Percentiles rank a stretch among this genome's conserved stretches.
phyloP scores from a whole-genome alignment of 2,113 vertebrate genomes.

The Carlito syrichta region DNA sequence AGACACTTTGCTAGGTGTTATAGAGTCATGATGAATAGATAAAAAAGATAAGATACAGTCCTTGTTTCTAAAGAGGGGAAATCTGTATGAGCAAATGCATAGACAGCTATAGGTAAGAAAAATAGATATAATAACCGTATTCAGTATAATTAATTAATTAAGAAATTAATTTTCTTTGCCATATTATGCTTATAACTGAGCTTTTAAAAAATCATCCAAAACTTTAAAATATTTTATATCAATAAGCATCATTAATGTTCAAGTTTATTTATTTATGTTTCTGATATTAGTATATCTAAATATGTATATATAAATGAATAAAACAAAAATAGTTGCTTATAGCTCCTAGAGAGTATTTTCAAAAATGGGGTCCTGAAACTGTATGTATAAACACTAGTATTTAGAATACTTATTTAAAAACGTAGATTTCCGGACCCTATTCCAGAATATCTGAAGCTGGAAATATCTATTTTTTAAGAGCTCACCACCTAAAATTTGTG shows the following conservation, averaged over 20 bases:
- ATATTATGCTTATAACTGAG: background rate
- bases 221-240: background rate
- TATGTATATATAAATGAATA: background rate
- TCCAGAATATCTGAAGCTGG: background rate
- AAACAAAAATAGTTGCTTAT: background rate
- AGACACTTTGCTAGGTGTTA: background rate
- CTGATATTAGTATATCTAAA: background rate
- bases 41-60: background rate
- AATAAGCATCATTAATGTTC: background rate
- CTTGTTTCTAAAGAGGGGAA: background rate
- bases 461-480: background rate
- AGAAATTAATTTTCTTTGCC: background rate
- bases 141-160: background rate
- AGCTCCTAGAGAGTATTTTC: background rate
- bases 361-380: background rate
- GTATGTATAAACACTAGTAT: background rate
- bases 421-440: background rate
- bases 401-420: background rate
- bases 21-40: background rate
- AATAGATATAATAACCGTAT: background rate
- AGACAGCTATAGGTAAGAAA: background rate
- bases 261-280: background rate
- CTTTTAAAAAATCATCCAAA: background rate
- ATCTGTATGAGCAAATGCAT: background rate
- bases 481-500: background rate